Conservation (phyloP, 92 coral and sea anemone genomes). For the Phenganax stokvisi region DNA sequence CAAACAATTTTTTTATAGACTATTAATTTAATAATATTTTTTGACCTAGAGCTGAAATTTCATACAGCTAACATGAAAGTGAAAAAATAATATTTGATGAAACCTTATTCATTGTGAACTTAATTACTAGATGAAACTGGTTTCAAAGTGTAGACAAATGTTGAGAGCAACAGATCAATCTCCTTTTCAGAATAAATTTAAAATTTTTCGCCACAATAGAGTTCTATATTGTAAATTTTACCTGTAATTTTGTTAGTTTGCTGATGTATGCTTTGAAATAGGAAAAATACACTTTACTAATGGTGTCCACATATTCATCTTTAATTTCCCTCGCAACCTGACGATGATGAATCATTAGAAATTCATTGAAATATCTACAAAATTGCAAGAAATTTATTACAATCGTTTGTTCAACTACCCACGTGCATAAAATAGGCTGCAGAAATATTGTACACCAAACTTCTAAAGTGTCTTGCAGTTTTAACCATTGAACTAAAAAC, state of each 20-base stretch:
- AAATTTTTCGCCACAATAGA: not conserved
- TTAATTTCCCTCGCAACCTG: conserved; percentile 91
- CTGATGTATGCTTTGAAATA: conserved; percentile 87
- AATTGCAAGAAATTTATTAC: not conserved
- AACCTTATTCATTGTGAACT: too few relatives aligned
- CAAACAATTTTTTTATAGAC: too few relatives aligned
- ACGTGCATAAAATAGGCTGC: not conserved
- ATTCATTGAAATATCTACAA: conserved; percentile 89
- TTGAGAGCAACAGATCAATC: not conserved
- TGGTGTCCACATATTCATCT: conserved; percentile 92
- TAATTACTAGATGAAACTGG: too few relatives aligned
- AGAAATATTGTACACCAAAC: too few relatives aligned
- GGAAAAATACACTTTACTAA: conserved; percentile 94
- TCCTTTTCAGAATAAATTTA: not conserved
- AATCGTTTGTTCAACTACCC: not conserved
- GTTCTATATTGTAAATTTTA: not conserved
- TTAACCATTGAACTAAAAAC: too few relatives aligned
- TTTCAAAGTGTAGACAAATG: too few relatives aligned
- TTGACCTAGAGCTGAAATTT: too few relatives aligned
- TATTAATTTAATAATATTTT: too few relatives aligned
- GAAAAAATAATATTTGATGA: too few relatives aligned
- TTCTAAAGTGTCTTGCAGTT: too few relatives aligned
- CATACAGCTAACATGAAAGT: too few relatives aligned
- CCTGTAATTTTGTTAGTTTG: conserved; percentile 84
- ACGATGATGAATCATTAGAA: conserved; percentile 85